These are phyloP conservation scores for Pithys albifrons DNA, from an alignment of 2,113 vertebrate species.

Conservation along the genomic window DNA sequence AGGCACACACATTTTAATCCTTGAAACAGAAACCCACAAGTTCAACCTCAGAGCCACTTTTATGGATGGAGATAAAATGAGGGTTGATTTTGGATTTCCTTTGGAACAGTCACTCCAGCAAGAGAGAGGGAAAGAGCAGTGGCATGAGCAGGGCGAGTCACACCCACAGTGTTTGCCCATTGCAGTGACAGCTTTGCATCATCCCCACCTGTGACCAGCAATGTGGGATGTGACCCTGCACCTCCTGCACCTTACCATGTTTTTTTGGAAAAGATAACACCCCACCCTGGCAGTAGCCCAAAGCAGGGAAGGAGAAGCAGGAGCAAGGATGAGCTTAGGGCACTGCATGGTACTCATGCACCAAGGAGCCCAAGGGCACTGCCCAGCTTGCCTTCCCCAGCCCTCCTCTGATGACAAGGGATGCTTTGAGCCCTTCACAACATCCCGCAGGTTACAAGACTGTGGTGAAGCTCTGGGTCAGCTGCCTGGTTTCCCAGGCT, in stretches of 20 bases:
- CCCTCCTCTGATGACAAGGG: background rate
- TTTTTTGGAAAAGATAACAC: background rate
- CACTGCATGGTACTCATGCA: accelerated
- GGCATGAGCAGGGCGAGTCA: background rate
- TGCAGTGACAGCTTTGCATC: background rate
- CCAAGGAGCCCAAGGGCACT: accelerated
- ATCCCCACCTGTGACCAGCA: background rate
- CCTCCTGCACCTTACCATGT: background rate
- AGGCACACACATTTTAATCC: background rate
- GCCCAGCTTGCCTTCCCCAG: background rate
- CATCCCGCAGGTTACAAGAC: background rate
- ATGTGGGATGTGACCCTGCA: background rate
- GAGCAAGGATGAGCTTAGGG: background rate
- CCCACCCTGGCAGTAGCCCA: background rate
- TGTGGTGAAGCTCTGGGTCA: background rate
- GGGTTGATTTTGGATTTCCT: background rate
- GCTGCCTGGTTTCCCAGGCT: background rate
- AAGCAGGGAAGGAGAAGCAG: background rate
- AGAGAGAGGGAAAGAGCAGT: background rate
- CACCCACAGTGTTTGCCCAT: accelerated
- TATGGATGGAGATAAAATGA: background rate
- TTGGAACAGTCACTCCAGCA: background rate
- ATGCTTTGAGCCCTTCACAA: background rate
- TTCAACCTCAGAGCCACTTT: background rate
- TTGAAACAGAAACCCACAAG: background rate